Evolutionary conservation across 2,888 invertebrate species (phyloP), one percentile per base, ranked within the genome.

Genomic region (Drosophila helvetica): DNA sequence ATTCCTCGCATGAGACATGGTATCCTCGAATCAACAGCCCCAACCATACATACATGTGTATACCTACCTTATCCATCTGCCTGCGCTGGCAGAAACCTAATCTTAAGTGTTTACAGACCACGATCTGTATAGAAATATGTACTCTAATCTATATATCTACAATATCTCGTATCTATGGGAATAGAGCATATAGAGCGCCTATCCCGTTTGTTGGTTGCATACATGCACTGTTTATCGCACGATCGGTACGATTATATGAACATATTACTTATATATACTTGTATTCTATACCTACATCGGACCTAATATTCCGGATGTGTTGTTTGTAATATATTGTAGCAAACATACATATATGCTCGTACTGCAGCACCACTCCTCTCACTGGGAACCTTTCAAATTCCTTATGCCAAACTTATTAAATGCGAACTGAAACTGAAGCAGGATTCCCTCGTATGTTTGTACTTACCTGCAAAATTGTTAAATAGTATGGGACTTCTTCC

Each of bases 331-430:
- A 38, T 38, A 38, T 38, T 38, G 38, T 38, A 42, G 53, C 42
- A 60, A n/a, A 19, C 54, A 55, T 48, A 18, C 52, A 61, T 59
- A 27, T 68, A 38, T 68, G 47, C 43, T 52, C 42, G 22, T 55
- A 33, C 33, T 22, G 47, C 48, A 65, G 59, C 52, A 48, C 8
- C 47, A 38, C 27, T 57, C 10, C 47, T 47, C 27, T 47, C 53
- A 38, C 19, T 53, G 53, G 33, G 46, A 61, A 54, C 9, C 42
- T 52, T 33, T 48, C 48, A 53, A 65, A 18, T 51, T 66, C 54
- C 61, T 45, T 70, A 69, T 69, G 77, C 76, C 79, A 79, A 79
- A 75, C 61, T 66, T 66, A 76, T 76, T 68, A 78, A 77, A 75
- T 75, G 67, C 72, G 64, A 71, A 71, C 52, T 54, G 63, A 71